Evolutionary conservation across 2,113 vertebrate species (phyloP).

Genomic region (Erinaceus europaeus): DNA sequence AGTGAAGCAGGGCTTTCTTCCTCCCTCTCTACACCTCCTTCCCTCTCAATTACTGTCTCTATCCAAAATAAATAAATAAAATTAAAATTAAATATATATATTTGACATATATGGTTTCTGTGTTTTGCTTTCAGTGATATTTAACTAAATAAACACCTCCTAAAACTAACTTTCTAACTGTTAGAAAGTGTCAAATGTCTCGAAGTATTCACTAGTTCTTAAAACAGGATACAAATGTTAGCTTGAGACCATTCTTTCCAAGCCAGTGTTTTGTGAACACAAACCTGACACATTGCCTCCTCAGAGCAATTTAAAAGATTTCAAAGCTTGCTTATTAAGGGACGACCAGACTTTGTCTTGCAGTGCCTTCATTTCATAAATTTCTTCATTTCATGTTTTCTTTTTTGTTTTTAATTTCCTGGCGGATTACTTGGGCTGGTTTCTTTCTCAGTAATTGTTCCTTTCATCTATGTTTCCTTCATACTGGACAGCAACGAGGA

Average conservation of each 20-base stretch:
- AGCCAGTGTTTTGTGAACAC: slow-evolving; percentile 55
- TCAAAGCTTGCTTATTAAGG: slow-evolving; percentile 62
- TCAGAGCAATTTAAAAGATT: slow-evolving; percentile 69
- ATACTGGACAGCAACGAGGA: background rate
- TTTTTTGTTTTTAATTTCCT: background rate
- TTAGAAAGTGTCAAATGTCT: slow-evolving; percentile 49
- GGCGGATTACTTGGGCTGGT: background rate
- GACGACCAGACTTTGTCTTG: background rate
- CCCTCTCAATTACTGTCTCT: too few species aligned
- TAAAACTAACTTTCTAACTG: slow-evolving; percentile 26
- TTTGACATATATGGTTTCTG: too few species aligned
- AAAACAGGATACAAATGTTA: background rate
- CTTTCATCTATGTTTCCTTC: background rate
- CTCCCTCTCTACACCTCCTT: too few species aligned
- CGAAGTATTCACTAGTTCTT: slow-evolving; percentile 1
- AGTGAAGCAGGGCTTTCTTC: too few species aligned
- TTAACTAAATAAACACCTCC: slow-evolving; percentile 32
- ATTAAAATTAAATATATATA: too few species aligned
- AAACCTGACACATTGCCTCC: slow-evolving; percentile 42
- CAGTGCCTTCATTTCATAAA: slow-evolving; percentile 44
- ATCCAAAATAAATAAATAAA: too few species aligned
- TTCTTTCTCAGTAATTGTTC: background rate
- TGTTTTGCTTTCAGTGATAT: slow-evolving; percentile 16
- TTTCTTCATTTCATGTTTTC: slow-evolving; percentile 16
- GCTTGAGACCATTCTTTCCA: slow-evolving; percentile 7